Evolutionary conservation across 2,113 vertebrate species (phyloP).

Genomic region (Tinamus guttatus): DNA sequence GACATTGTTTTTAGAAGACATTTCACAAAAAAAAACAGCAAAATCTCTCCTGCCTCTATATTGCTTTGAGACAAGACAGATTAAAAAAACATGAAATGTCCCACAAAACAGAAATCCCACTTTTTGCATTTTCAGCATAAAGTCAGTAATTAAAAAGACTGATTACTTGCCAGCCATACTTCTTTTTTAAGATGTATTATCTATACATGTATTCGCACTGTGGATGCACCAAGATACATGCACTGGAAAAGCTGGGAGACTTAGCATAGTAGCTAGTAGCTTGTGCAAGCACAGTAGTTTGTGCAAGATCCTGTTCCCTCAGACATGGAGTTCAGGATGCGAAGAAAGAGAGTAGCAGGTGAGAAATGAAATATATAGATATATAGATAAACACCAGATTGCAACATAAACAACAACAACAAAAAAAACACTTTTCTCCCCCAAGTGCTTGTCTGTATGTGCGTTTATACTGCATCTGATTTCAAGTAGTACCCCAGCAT

Average conservation of each 20-base stretch:
- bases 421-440: not conserved
- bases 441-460: not conserved
- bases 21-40: not conserved
- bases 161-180: not conserved
- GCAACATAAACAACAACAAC: not conserved
- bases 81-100: not conserved
- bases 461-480: not conserved
- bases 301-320: not conserved
- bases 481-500: not conserved
- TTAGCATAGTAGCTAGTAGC: not conserved
- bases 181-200: not conserved
- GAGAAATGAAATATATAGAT: no score
- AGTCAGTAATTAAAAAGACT: not conserved
- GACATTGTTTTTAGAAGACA: not conserved
- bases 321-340: not conserved
- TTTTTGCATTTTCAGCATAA: not conserved
- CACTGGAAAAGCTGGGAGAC: not conserved
- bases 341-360: not conserved
- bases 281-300: not conserved
- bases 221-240: not conserved
- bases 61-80: not conserved
- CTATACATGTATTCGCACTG: not conserved
- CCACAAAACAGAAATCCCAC: not conserved
- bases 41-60: not conserved
- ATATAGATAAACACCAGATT: not conserved